Evolutionary conservation across 1,140 invertebrate species (phyloP), one percentile per base, ranked within the genome.

Genomic region (Caenorhabditis tropicalis): DNA sequence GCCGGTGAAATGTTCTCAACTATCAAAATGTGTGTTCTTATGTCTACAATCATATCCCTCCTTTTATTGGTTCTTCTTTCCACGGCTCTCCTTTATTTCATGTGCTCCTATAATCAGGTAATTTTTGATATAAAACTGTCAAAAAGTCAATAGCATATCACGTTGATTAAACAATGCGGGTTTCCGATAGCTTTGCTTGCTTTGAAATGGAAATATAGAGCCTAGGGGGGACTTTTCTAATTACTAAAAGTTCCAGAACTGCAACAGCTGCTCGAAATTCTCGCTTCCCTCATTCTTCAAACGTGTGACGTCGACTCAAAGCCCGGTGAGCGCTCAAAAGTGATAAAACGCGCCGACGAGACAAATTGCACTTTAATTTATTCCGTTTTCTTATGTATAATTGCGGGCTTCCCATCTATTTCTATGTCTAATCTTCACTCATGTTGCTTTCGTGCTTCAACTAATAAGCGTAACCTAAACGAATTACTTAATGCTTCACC

Each of bases 1-100:
- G 65, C 65, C 36, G 65, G 65, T 19, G 65, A 74, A 74, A 74
- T 74, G 65, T 74, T 74, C 29, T 74, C 65, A 43, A 74, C 65
- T 27, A 74, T 74, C 12, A 74, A 74, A 74, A 43, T 74, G 36
- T 74, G 65, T 19, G 65, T 74, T 43, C 36, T 74, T 2, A 74
- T 74, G 65, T 74, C 65, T 9, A 74, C 65, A 39, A 74, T 74
- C 0, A 74, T 74, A 2, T 74, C 65, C 24, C 36, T 74, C 1
- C 21, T 74, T 3, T n/a, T 74, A 3, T 21, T 74, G 21, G 36
- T 74, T 7, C 19, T 74, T 15, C 33, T 74, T 9, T 74, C 65
- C 12, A 24, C 36, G 12, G 33, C 65, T 19, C 65, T 74, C 43
- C 36, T 74, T 7, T 74, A 27, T 43, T 74, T 74, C 36, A 74